These are phyloP conservation scores for Melanogrammus aeglefinus DNA, from an alignment of 2,797 vertebrate genomes.

Conservation along the genomic window DNA sequence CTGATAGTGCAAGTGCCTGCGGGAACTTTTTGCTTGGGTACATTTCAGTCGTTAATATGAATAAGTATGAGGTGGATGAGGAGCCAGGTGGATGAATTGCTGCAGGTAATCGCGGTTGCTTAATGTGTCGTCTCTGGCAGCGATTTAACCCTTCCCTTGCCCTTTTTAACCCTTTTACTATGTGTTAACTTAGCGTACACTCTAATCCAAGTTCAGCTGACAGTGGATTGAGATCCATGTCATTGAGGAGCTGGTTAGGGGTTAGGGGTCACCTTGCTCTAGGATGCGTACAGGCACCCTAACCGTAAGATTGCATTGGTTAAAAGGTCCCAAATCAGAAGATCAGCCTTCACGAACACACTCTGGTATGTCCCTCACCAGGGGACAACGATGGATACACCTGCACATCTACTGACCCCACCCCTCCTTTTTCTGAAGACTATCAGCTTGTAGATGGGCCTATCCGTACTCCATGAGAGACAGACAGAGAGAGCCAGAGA, in stretches of 20 bases:
- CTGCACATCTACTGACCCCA: neutral
- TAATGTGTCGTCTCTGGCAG: neutral
- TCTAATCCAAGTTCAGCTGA: too few species aligned
- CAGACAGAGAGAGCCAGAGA: neutral
- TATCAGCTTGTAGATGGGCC: neutral
- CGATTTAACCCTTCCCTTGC: neutral
- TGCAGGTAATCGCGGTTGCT: neutral
- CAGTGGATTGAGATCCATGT: neutral
- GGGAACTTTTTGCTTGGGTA: neutral
- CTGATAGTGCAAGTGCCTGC: neutral
- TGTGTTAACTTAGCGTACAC: too few species aligned
- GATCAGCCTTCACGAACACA: neutral
- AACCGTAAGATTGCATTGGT: neutral
- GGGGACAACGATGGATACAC: neutral
- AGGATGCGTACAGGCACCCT: neutral
- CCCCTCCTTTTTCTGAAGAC: too few species aligned
- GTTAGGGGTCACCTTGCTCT: neutral
- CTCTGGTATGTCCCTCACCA: neutral
- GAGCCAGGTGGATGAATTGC: neutral
- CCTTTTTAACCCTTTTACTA: neutral
- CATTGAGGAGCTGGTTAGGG: neutral
- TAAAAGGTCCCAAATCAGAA: neutral
- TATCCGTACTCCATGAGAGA: neutral
- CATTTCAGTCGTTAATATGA: constrained; percentile 6
- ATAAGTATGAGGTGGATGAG: neutral